Conservation (phyloP, 2,888 invertebrate species). For the Zele albiditarsus region DNA sequence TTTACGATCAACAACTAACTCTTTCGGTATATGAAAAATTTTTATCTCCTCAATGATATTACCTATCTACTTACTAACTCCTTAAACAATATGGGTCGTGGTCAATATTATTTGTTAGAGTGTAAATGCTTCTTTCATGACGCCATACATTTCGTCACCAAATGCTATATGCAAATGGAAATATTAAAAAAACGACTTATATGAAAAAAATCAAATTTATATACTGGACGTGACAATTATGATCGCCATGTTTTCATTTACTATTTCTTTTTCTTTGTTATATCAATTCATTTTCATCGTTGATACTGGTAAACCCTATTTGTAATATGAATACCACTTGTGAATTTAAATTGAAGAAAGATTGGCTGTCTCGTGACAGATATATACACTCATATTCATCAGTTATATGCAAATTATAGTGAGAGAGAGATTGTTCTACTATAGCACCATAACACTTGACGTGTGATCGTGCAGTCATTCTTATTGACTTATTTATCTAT, state of each 20-base stretch:
- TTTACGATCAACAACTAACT: background rate
- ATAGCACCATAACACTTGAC: constrained; percentile 8
- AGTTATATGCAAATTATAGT: background rate
- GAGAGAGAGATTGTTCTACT: background rate
- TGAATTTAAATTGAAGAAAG: background rate
- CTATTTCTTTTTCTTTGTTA: no score
- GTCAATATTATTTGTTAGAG: constrained; percentile 3
- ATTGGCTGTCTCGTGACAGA: no score
- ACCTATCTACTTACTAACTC: background rate
- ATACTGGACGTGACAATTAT: no score
- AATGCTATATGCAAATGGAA: background rate
- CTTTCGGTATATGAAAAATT: background rate
- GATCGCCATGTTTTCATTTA: no score
- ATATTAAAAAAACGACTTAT: background rate
- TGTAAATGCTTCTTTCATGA: background rate
- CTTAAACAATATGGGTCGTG: constrained; percentile 17
- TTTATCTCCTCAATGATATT: no score
- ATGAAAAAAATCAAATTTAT: background rate
- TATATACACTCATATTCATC: no score
- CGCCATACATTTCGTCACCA: background rate
- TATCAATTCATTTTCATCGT: no score
- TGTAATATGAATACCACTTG: no score
- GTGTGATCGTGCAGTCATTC: background rate
- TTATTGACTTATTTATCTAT: background rate
- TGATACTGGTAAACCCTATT: no score